These are phyloP conservation scores for Scarus forsteni DNA, from an alignment of 2,797 vertebrate species.

Conservation along the genomic window DNA sequence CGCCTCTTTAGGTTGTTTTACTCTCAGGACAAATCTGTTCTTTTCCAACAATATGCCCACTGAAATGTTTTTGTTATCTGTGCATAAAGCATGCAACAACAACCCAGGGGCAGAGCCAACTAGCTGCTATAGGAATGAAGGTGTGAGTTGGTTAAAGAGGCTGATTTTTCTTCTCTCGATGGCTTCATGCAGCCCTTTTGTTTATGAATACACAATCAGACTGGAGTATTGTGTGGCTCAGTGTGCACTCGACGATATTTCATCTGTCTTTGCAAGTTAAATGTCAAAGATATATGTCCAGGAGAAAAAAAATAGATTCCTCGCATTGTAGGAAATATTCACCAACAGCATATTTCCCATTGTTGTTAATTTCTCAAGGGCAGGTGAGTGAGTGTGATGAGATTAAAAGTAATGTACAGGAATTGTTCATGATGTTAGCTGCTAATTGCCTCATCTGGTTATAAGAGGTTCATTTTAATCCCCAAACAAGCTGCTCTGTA, in stretches of 20 bases:
- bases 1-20: slow-evolving; percentile 27
- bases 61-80: slow-evolving; percentile 47
- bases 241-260: slow-evolving; percentile 3
- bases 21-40: slow-evolving; percentile 42
- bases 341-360: slow-evolving; percentile 6
- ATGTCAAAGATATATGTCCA: slow-evolving; percentile 23
- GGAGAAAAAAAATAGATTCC: neutral
- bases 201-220: slow-evolving; percentile 40
- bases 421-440: neutral
- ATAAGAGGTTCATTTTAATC: slow-evolving; percentile 3
- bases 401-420: slow-evolving; percentile 2
- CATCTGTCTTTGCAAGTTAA: neutral
- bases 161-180: slow-evolving; percentile 11
- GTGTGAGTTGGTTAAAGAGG: slow-evolving; percentile 26
- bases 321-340: neutral
- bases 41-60: slow-evolving; percentile 23
- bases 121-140: slow-evolving; percentile 43
- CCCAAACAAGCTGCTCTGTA: neutral
- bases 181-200: slow-evolving; percentile 17
- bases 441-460: neutral
- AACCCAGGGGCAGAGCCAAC: slow-evolving; percentile 38
- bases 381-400: slow-evolving; percentile 13
- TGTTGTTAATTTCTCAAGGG: slow-evolving; percentile 32
- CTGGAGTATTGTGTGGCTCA: neutral
- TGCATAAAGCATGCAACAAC: slow-evolving; percentile 42